These are phyloP conservation scores for Andrena cerasifolii DNA, from an alignment of 1,140 invertebrate genomes.

Conservation along the genomic window DNA sequence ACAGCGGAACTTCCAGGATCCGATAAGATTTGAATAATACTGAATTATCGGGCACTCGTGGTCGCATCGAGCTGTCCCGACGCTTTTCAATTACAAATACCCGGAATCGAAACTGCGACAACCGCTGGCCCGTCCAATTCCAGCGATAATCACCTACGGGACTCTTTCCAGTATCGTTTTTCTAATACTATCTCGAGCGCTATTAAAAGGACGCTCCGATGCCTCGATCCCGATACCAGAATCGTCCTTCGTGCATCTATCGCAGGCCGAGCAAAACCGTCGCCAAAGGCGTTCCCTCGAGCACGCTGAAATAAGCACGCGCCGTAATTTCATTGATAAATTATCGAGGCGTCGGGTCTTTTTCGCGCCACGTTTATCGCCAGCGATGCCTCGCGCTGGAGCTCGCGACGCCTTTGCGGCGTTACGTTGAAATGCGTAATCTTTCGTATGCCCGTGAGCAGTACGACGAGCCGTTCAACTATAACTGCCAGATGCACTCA, in stretches of 20 bases:
- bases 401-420: background rate
- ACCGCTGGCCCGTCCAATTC: background rate
- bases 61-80: too few species aligned
- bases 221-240: too few species aligned
- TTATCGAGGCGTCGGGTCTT: background rate
- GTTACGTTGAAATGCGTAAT: constrained; percentile 44
- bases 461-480: constrained; percentile 12
- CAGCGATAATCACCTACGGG: background rate
- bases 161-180: too few species aligned
- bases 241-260: background rate
- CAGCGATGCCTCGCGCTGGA: background rate
- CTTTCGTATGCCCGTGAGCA: constrained; percentile 40
- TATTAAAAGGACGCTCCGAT: too few species aligned
- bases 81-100: background rate
- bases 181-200: too few species aligned
- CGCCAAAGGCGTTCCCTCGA: background rate
- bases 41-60: constrained; percentile 8
- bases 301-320: background rate
- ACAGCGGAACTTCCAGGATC: background rate
- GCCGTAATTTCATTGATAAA: background rate
- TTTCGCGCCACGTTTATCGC: background rate
- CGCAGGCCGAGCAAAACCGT: background rate
- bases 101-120: background rate
- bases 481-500: constrained; percentile 48
- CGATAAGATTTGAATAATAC: background rate